Evolutionary conservation across 2,113 vertebrate genomes (phyloP).

Genomic region (Oplegnathus fasciatus): DNA sequence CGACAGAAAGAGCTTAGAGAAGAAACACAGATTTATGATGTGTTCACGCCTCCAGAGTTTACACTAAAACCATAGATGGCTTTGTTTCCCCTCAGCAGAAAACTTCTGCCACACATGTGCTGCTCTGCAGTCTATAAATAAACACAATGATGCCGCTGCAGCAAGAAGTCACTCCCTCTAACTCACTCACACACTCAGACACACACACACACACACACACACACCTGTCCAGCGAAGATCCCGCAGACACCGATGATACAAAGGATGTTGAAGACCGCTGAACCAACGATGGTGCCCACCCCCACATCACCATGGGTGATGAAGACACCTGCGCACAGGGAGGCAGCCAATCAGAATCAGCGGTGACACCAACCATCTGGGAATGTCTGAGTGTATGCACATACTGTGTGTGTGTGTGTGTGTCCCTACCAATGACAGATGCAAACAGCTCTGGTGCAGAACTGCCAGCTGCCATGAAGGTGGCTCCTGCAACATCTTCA

Average conservation of each 20-base stretch:
- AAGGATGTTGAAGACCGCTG: conserved; percentile 97
- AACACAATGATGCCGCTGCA: conserved; percentile 47
- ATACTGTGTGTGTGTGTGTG: background rate
- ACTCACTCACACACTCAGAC: conserved; percentile 44
- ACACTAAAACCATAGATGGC: conserved; percentile 43
- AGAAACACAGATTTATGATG: background rate
- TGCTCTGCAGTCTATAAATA: conserved; percentile 57
- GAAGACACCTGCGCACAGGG: conserved; percentile 90
- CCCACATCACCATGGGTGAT: conserved; percentile 98
- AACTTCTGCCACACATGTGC: conserved; percentile 48
- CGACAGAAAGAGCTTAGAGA: background rate
- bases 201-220: conserved; percentile 81
- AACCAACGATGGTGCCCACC: conserved; percentile 97
- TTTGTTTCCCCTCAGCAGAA: conserved; percentile 48
- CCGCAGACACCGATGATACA: conserved; percentile 98
- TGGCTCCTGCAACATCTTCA: conserved; percentile 97
- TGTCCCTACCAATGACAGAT: conserved; percentile 91
- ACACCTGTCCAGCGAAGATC: conserved; percentile 96
- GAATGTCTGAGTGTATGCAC: conserved; percentile 9
- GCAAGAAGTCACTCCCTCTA: conserved; percentile 31
- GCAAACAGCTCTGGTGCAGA: conserved; percentile 98
- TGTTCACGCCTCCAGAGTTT: conserved; percentile 14
- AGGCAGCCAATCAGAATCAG: conserved; percentile 58
- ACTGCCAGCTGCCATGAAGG: conserved; percentile 99
- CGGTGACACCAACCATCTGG: conserved; percentile 57